phyloP scores from a whole-genome alignment of 2,888 invertebrate genomes.

The Aethes cnicana region DNA sequence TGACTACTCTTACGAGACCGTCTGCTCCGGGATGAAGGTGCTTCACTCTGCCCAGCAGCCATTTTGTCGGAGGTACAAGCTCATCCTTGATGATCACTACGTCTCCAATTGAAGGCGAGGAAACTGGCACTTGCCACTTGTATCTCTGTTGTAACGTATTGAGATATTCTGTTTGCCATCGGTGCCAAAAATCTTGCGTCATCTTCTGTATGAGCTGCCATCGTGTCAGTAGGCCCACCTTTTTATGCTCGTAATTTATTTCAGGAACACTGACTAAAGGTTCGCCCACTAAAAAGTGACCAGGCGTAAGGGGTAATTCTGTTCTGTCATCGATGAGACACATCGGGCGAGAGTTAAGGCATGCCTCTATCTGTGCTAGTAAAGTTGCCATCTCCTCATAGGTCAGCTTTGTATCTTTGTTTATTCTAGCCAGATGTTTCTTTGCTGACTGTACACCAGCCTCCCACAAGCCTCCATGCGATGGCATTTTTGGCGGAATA shows the following conservation, averaged over 20 bases:
- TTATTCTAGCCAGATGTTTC: slow-evolving; percentile 34
- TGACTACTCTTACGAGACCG: slow-evolving; percentile 3
- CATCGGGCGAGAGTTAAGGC: slow-evolving; percentile 35
- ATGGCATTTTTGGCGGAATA: slow-evolving; percentile 3
- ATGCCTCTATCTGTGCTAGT: slow-evolving; percentile 34
- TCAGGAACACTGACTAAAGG: not conserved
- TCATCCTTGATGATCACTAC: not conserved
- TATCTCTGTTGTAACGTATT: slow-evolving; percentile 2
- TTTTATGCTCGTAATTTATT: not conserved
- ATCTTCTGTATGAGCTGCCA: slow-evolving; percentile 10
- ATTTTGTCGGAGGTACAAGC: not conserved
- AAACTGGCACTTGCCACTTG: slow-evolving; percentile 1
- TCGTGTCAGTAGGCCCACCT: not conserved
- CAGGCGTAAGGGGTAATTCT: slow-evolving; percentile 24
- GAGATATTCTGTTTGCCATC: slow-evolving; percentile 6
- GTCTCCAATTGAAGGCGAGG: not conserved
- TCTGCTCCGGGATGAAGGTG: not conserved
- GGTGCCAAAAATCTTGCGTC: not conserved
- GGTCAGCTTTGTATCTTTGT: slow-evolving; percentile 31
- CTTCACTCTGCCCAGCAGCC: slow-evolving; percentile 1
- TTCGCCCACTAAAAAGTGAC: not conserved
- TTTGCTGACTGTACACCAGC: slow-evolving; percentile 35
- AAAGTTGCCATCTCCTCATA: slow-evolving; percentile 34
- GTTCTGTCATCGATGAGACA: slow-evolving; percentile 23
- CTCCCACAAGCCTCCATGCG: slow-evolving; percentile 38